Evolutionary conservation across 2,888 invertebrate genomes (phyloP).

Genomic region (Rhabditoides inermis): DNA sequence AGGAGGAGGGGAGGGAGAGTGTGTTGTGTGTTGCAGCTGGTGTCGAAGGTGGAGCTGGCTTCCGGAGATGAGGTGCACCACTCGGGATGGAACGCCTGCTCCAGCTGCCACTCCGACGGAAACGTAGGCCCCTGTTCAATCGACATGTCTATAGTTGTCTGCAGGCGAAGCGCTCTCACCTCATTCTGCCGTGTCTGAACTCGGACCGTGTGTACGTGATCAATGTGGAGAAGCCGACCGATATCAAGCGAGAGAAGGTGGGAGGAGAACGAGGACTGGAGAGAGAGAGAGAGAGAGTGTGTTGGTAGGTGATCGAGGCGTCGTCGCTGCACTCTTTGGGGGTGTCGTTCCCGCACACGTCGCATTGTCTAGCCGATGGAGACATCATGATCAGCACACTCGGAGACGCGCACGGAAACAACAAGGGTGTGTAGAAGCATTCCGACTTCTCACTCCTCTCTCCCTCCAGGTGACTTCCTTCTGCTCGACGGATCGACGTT

Average conservation of each 20-base stretch:
- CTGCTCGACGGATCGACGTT: slow-evolving; percentile 75
- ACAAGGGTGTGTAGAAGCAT: slow-evolving; percentile 61
- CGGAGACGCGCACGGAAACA: slow-evolving; percentile 78
- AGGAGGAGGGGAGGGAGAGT: slow-evolving; percentile 1
- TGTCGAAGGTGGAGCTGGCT: slow-evolving; percentile 74
- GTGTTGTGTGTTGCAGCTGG: slow-evolving; percentile 62
- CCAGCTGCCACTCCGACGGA: slow-evolving; percentile 76
- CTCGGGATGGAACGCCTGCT: slow-evolving; percentile 92
- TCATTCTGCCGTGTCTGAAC: slow-evolving; percentile 74
- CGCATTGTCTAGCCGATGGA: slow-evolving; percentile 83
- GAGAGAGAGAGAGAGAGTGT: neutral
- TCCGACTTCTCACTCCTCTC: neutral
- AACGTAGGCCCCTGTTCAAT: slow-evolving; percentile 58
- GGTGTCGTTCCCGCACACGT: slow-evolving; percentile 80
- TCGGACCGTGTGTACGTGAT: slow-evolving; percentile 76
- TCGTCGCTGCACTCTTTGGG: slow-evolving; percentile 69
- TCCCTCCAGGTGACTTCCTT: slow-evolving; percentile 65
- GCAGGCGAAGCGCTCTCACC: too few species aligned
- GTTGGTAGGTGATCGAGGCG: slow-evolving; percentile 69
- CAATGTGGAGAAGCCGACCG: slow-evolving; percentile 57
- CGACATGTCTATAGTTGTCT: too few species aligned
- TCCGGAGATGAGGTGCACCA: slow-evolving; percentile 84
- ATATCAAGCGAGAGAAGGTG: slow-evolving; percentile 18
- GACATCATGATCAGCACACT: slow-evolving; percentile 89
- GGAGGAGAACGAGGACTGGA: neutral